Evolutionary conservation across 2,113 vertebrate genomes (phyloP), one percentile per base, ranked within the genome.

Genomic region (Arvicanthis niloticus): DNA sequence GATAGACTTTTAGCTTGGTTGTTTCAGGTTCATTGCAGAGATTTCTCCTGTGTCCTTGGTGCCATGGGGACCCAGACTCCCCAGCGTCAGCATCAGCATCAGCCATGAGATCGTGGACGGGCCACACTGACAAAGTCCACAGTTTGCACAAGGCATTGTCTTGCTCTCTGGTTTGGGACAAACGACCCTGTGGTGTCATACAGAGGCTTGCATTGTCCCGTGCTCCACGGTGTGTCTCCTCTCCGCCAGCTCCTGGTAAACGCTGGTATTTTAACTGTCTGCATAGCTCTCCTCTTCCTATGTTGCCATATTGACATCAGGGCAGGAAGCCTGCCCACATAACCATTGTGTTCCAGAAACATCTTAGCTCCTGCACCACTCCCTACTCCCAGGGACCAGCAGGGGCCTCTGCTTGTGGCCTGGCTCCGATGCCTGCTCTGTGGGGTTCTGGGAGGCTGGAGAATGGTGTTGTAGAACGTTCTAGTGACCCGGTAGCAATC

Each of bases 391-490:
- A 11, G 86, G 37, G 40, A 58, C 15, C n/a, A 60, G 45, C 60
- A 40, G 40, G n/a, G 48, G 40, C 72, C 40, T 48, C 72, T 40
- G 80, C 37, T 70, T 56, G 4, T 5, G 7, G 70, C 37, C 51
- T n/a, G 45, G 22, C 67, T 7, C 68, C 16, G 26, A 6, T 26
- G 65, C 37, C 40, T 37, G 12, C 51, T 77, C 31, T 4, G 0
- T 3, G 7, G 75, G 31, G 19, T 34, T 53, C 60, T 70, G 12
- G 45, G 58, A 34, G 4, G 0, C 7, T 3, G 45, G 16, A 85
- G 94, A 95, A 93, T 84, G 85, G 73, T 87, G 76, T 94, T 91
- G 75, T 82, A 96, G 34, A 22, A 17, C 1, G 12, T 6, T 26
- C 6, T 40, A 26, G 51, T 29, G 51, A n/a, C 65, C 22, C 10